These are phyloP conservation scores for Nebria ingens DNA, from an alignment of 1,140 invertebrate species.

Conservation along the genomic window DNA sequence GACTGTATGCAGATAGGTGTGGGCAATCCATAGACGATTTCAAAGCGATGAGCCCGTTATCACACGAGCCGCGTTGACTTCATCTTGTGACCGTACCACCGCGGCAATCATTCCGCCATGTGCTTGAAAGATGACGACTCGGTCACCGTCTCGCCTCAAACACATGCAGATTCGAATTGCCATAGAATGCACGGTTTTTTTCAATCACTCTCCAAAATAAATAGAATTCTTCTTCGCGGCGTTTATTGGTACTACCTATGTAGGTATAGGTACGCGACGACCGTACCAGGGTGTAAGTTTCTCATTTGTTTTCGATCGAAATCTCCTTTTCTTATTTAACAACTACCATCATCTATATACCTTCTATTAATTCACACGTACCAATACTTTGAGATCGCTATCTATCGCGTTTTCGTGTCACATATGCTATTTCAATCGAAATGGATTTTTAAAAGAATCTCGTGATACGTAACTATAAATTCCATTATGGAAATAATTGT, in stretches of 20 bases:
- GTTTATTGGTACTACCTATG: no score
- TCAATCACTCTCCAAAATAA: conserved; percentile 18
- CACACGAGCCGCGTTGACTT: conserved; percentile 11
- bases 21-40: conserved; percentile 18
- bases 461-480: no score
- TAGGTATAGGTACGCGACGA: conserved; percentile 8
- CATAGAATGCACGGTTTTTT: conserved; percentile 15
- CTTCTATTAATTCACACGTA: no score
- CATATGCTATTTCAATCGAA: no score
- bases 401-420: no score
- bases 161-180: conserved; percentile 17
- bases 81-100: conserved; percentile 14
- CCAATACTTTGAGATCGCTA: no score
- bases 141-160: conserved; percentile 17
- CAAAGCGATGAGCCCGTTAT: conserved; percentile 19
- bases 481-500: no score
- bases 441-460: no score
- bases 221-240: conserved; percentile 14
- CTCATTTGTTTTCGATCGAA: background rate
- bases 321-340: conserved; percentile 4
- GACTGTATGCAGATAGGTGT: conserved; percentile 19
- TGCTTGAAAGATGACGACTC: background rate
- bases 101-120: background rate
- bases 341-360: no score
- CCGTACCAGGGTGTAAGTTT: conserved; percentile 13